Evolutionary conservation across 1,140 invertebrate species (phyloP).

Genomic region (Bombus waltoni): DNA sequence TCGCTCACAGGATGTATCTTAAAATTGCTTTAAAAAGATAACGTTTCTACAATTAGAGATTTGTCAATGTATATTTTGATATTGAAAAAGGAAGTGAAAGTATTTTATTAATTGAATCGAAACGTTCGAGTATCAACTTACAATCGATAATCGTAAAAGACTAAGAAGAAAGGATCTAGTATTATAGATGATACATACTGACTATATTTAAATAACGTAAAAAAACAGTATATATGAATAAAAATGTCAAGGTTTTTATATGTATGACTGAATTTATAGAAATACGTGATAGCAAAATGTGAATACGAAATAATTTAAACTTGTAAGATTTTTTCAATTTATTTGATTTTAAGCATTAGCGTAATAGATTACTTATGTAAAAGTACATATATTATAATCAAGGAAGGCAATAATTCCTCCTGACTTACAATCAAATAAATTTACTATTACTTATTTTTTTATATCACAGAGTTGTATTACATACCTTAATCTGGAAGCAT

Average conservation of each 20-base stretch:
- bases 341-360: slow-evolving; percentile 39
- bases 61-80: slow-evolving; percentile 8
- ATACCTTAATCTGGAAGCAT: slow-evolving; percentile 40
- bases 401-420: slow-evolving; percentile 35
- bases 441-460: slow-evolving; percentile 46
- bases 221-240: slow-evolving; percentile 26
- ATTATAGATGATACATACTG: slow-evolving; percentile 35
- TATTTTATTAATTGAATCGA: slow-evolving; percentile 12
- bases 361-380: slow-evolving; percentile 38
- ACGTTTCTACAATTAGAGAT: neutral
- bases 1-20: neutral
- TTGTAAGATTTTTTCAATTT: slow-evolving; percentile 35
- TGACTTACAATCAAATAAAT: slow-evolving; percentile 45
- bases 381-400: slow-evolving; percentile 43
- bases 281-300: neutral
- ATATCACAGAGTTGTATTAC: slow-evolving; percentile 48
- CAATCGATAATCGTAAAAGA: slow-evolving; percentile 33
- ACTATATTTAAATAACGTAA: slow-evolving; percentile 28
- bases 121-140: neutral
- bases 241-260: slow-evolving; percentile 21
- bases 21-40: neutral
- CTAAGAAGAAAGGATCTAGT: slow-evolving; percentile 41
- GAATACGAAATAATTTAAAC: slow-evolving; percentile 7
- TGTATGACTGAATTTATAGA: neutral
- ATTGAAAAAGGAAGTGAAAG: neutral